A percentile compares a stretch with the other conserved stretches of the same genome.
These are phyloP conservation scores for Heteromurus nitidus DNA, from an alignment of 2,888 invertebrate genomes.

Conservation along the genomic window DNA sequence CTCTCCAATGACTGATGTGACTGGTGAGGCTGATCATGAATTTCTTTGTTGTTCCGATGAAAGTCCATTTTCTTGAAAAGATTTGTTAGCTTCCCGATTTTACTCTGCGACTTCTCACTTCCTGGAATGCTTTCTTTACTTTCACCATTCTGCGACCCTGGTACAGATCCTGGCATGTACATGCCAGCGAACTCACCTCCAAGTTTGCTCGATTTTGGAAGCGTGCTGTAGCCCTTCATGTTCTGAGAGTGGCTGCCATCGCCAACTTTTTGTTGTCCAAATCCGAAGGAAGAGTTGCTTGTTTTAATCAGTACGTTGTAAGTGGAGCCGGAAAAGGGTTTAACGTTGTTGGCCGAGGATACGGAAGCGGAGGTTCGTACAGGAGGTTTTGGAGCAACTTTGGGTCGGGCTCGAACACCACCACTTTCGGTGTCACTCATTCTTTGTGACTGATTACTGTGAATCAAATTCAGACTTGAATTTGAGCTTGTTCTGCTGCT, in stretches of 20 bases:
- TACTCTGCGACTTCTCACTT: conserved; percentile 54
- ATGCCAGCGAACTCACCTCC: conserved; percentile 51
- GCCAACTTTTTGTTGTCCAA: conserved; percentile 57
- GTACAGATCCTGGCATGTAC: conserved; percentile 53
- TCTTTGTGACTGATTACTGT: conserved; percentile 1
- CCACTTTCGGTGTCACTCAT: conserved; percentile 15
- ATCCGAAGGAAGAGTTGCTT: conserved; percentile 66
- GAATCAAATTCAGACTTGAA: conserved; percentile 67
- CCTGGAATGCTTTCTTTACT: conserved; percentile 64
- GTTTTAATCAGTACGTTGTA: conserved; percentile 64
- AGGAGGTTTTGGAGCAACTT: conserved; percentile 73
- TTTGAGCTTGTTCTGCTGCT: conserved; percentile 67
- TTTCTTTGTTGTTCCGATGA: conserved; percentile 57
- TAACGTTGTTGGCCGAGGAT: conserved; percentile 25
- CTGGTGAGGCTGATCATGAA: background rate
- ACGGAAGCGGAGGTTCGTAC: conserved; percentile 65
- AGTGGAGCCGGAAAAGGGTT: conserved; percentile 60
- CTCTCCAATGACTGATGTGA: background rate
- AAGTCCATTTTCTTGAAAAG: conserved; percentile 68
- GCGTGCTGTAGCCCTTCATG: conserved; percentile 68
- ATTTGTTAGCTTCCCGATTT: conserved; percentile 65
- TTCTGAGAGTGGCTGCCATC: conserved; percentile 46
- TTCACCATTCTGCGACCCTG: conserved; percentile 46
- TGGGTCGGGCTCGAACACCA: conserved; percentile 45
- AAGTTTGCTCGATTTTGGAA: conserved; percentile 68